Base-by-base conservation (phyloP, 1,140 invertebrate genomes). In the Drosophila subobscura region DNA sequence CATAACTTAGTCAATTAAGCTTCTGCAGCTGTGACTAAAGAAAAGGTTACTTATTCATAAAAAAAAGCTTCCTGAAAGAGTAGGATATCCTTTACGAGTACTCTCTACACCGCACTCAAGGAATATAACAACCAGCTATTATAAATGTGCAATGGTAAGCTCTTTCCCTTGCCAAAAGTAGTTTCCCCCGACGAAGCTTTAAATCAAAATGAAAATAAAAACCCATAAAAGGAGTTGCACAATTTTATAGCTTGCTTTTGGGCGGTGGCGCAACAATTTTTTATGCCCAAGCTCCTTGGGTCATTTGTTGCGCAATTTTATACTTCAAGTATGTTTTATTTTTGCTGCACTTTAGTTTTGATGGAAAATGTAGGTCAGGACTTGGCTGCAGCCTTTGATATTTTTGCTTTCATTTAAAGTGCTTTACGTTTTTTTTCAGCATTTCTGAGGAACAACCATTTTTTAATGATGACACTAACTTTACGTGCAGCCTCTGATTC, bases 221-320 rank as follows among this genome's bases (percentile, higher is more conserved):
- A 7, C 8, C 22, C 23, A 25, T 49, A 50, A 29, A 54, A 49
- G 67, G 73, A n/a, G 41, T 50, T 77, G 29, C 52, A 57, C 25
- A 61, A 40, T 64, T 70, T 57, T 64, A 44, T 61, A 37, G 37
- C 49, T 41, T 37, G 22, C 60, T 59, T 27, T 66, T 10, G 22
- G 37, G 25, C 52, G 25, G 46, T 37, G 33, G 33, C 27, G 23
- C 54, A 56, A 56, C 54, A 56, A 44, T 56, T 56, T 51, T 27
- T 56, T 23, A 3, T 22, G 22, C 23, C 10, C 22, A 27, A 27
- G 42, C 53, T 71, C 58, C 65, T 77, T 50, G 54, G 66, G 73
- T 45, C 58, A 77, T 76, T 76, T 76, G 53, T 70, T 68, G 73
- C 63, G 72, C 72, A 76, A 76, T 74, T 23, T 49, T 23, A 8